Evolutionary conservation across 2,888 invertebrate species (phyloP), one percentile per base, ranked within the genome.

Genomic region (Aphrophora alni): DNA sequence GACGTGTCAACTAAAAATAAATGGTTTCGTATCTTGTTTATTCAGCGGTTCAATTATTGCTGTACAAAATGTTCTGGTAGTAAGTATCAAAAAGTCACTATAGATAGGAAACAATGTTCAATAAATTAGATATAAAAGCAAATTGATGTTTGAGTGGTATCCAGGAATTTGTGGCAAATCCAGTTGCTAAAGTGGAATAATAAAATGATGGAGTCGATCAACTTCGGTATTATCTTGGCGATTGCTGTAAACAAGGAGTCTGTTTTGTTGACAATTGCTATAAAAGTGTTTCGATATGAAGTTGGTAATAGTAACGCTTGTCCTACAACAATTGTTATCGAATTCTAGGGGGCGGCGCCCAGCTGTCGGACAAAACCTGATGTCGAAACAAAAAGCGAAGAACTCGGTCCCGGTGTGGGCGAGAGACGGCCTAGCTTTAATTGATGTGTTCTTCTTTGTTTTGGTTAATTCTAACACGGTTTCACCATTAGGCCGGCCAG

Each of bases 381-480:
- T 33, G 33, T 33, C 33, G 33, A 5, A 33, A 77, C 77, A 77
- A 77, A 77, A 77, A 77, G 77, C 76, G 12, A 70, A 77, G 77
- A 77, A 77, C 77, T 69, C 68, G 77, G 38, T 38, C 26, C 70
- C 71, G 78, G 73, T 59, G 78, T 78, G 78, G 78, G 78, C 78
- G 78, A 68, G 44, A n/a, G n/a, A n/a, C 4, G 75, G 38, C 51
- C 72, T 68, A 69, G 73, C 78, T 78, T 78, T 78, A 78, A 78
- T 78, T 78, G 78, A 78, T 78, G 78, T 73, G 78, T 78, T 28
- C 44, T 72, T 78, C 78, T 78, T 78, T 78, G 78, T 78, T 78
- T 78, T 78, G 78, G 78, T 78, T 78, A 78, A 78, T 78, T 51
- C 77, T 69, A 71, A 77, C 78, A 78, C 78, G 78, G 78, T 78